Base-by-base conservation (phyloP, 2,113 vertebrate species). In the Nothoprocta pentlandii region DNA sequence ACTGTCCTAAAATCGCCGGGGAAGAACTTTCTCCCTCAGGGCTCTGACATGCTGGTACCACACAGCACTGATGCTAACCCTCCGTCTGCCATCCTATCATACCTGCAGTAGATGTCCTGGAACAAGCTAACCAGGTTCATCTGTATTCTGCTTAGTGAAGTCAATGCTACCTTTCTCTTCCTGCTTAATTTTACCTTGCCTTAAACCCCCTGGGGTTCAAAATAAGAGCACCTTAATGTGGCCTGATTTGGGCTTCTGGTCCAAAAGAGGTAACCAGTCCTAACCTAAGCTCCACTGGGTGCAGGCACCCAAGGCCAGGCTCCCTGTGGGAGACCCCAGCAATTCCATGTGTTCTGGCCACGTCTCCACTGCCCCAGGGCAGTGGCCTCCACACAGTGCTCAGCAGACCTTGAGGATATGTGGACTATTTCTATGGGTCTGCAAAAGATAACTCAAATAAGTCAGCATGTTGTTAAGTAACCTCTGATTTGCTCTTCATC, bases 171-270 rank as follows among this genome's bases (percentile, higher is more conserved):
- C 5, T 51, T 54, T 21, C 25, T 54, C 39, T 63, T 26, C 10
- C 21, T 15, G 5, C 70, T 78, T 59, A 86, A 78, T 92, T 75
- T 46, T 71, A 67, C 30, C 11, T 81, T 86, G 64, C 54, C 26
- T 73, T 25, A 19, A 10, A 69, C 3, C 5, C 32, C 44, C 36
- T 75, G 16, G 32, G 39, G 44, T 36, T 77, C 54, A 44, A 82
- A 80, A 15, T 47, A 76, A 85, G 21, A 87, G 39, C 0, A 0
- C 26, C 62, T 6, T 3, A 16, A 51, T 28, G 64, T 9, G 6
- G 34, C 12, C 53, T 93, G 34, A 89, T 73, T 62, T 67, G 76
- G 26, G 47, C 28, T 81, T n/a, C 71, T 73, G 36, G 56, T 49
- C 21, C 16, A 66, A 44, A 16, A 49, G 44, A 51, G 47, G 2